Evolutionary conservation across 2,888 invertebrate genomes (phyloP), one percentile per base, ranked within the genome.

Genomic region (Dynastes tityus): DNA sequence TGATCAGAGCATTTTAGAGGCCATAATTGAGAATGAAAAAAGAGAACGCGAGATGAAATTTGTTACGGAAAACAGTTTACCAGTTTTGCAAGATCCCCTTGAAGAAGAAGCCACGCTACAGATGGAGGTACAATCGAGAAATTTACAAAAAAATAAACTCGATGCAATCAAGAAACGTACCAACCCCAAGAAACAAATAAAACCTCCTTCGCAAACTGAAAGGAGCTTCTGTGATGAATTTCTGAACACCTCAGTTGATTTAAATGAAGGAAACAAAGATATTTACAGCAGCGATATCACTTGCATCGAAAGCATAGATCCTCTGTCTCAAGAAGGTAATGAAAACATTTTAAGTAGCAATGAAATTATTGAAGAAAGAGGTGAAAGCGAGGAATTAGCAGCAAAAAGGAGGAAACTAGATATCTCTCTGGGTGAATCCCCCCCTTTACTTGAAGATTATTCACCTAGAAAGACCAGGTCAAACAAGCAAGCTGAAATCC

Each of bases 381-480:
- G 63, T 63, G 22, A 32, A 11, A 53, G 45, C 11, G 64, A 75
- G 49, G 51, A 55, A 55, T 32, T 37, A 27, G 5, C 29, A 22
- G 2, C 27, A 37, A 78, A 63, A 3, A 75, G 61, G 63, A 80
- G 63, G 40, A 63, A 55, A 37, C 6, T 73, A 13, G 73, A 73
- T 27, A 37, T 45, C 22, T 16, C 22, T 8, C 11, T 37, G 51
- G 64, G 32, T 64, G 51, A 65, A 64, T 61, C 22, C 1, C 0
- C 32, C 8, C 27, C 4, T 2, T 40, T 61, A 22, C 2, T 71
- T 0, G 68, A 77, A 27, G 58, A 71, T 51, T 79, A 77, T 71
- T 80, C 80, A 9, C 77, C 80, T 11, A 79, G 82, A 45, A 82
- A 81, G 65, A 82, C 83, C 55, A 79, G 80, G 37, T 82, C 81